Conservation (phyloP, 2,888 invertebrate species). For the Anarsia innoxiella region DNA sequence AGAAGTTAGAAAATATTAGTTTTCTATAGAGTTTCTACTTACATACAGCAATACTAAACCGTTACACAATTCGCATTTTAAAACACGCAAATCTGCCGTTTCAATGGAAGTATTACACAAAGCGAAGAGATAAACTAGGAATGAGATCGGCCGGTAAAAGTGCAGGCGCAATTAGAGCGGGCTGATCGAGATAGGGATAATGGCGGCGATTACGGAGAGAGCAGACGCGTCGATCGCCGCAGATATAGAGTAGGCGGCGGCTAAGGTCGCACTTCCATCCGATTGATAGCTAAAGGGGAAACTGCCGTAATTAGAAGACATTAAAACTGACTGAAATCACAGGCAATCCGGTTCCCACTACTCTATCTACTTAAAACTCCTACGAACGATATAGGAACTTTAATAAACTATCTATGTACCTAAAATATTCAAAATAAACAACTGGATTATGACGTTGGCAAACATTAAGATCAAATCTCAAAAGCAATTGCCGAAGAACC, state of each 20-base stretch:
- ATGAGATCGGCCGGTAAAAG: conserved; percentile 28
- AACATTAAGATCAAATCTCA: conserved; percentile 11
- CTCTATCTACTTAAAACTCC: no score
- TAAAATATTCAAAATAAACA: not conserved
- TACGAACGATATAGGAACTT: no score
- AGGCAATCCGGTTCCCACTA: no score
- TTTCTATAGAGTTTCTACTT: no score
- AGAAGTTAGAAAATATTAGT: no score
- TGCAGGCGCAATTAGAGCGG: conserved; percentile 54
- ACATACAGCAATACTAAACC: no score
- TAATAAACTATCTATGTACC: no score
- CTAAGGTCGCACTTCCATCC: conserved; percentile 18
- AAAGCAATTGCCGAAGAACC: conserved; percentile 29
- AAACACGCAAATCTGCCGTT: not conserved
- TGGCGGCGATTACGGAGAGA: conserved; percentile 55
- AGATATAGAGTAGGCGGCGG: conserved; percentile 24
- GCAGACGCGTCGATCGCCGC: conserved; percentile 31
- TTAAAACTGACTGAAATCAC: no score
- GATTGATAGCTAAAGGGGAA: conserved; percentile 15
- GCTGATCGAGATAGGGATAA: conserved; percentile 46
- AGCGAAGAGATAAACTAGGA: conserved; percentile 9
- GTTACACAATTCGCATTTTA: no score
- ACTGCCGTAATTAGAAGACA: no score
- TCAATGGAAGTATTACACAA: not conserved
- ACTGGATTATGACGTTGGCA: conserved; percentile 3